A percentile compares a stretch with the other conserved stretches of the same genome.
phyloP scores from a whole-genome alignment of 1,140 invertebrate species.

The Dufourea novaeangliae region DNA sequence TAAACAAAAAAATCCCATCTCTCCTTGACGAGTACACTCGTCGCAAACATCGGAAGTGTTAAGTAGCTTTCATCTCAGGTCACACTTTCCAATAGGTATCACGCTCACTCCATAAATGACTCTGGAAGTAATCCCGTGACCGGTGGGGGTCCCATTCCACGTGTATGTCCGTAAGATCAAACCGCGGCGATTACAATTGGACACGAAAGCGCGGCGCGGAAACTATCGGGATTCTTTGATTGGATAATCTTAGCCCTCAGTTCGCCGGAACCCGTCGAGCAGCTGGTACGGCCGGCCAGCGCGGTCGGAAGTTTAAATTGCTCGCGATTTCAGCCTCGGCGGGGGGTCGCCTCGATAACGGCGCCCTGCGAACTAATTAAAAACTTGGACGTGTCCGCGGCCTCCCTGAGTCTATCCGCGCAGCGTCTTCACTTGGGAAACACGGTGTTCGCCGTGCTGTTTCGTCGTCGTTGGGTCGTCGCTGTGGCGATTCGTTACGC shows the following conservation, averaged over 20 bases:
- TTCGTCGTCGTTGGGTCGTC: not conserved
- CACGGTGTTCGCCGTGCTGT: not conserved
- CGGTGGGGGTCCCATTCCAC: not conserved
- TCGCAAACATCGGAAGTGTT: too few species aligned
- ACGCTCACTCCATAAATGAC: too few species aligned
- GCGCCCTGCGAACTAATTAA: slow-evolving; percentile 49
- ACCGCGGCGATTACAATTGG: slow-evolving; percentile 18
- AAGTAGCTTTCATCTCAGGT: too few species aligned
- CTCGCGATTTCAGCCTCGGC: slow-evolving; percentile 19
- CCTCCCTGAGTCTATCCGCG: not conserved
- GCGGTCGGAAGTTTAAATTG: slow-evolving; percentile 58
- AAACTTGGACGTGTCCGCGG: slow-evolving; percentile 44
- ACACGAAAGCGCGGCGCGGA: not conserved
- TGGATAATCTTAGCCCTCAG: slow-evolving; percentile 13
- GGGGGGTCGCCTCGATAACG: slow-evolving; percentile 54
- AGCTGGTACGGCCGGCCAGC: slow-evolving; percentile 32
- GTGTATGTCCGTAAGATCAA: not conserved
- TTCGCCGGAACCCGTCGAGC: slow-evolving; percentile 3
- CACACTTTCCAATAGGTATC: too few species aligned
- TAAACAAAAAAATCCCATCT: too few species aligned
- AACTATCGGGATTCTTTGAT: slow-evolving; percentile 41
- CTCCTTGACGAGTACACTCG: too few species aligned
- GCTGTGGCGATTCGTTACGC: not conserved
- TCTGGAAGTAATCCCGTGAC: not conserved
- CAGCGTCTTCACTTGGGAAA: not conserved